Percentiles rank a stretch among this genome's conserved stretches.
Conservation (phyloP, 1,140 invertebrate genomes). For the Pachyrhynchus sulphureomaculatus region DNA sequence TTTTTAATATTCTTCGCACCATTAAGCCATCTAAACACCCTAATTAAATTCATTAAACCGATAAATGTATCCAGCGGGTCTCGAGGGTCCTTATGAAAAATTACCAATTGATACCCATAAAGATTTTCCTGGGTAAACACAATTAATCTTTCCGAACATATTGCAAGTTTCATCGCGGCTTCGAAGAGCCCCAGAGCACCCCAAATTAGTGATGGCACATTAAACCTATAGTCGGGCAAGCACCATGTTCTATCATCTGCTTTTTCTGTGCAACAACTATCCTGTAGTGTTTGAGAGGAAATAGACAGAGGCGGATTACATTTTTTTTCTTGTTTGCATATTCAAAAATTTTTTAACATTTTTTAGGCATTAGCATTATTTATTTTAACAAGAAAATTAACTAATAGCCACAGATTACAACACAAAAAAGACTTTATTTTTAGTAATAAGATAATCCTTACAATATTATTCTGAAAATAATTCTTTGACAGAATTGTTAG, state of each 20-base stretch:
- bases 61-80: conserved; percentile 28
- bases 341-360: conserved; percentile 3
- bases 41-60: conserved; percentile 24
- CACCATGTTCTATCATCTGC: conserved; percentile 49
- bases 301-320: conserved; percentile 13
- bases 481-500: no score
- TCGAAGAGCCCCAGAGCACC: conserved; percentile 36
- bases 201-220: conserved; percentile 51
- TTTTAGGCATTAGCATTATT: no score
- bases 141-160: conserved; percentile 47
- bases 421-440: no score
- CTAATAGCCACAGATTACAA: no score
- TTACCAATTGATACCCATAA: conserved; percentile 41
- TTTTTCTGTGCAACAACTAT: conserved; percentile 17
- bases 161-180: conserved; percentile 41
- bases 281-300: neutral
- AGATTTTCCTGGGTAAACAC: conserved; percentile 43
- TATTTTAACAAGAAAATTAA: no score
- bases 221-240: conserved; percentile 49
- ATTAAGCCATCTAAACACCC: conserved; percentile 4
- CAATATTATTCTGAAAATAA: no score
- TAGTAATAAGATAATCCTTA: no score
- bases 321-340: neutral
- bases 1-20: neutral
- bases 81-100: conserved; percentile 35